Evolutionary conservation across 2,888 invertebrate species (phyloP).

Genomic region (Drosophila atripex): DNA sequence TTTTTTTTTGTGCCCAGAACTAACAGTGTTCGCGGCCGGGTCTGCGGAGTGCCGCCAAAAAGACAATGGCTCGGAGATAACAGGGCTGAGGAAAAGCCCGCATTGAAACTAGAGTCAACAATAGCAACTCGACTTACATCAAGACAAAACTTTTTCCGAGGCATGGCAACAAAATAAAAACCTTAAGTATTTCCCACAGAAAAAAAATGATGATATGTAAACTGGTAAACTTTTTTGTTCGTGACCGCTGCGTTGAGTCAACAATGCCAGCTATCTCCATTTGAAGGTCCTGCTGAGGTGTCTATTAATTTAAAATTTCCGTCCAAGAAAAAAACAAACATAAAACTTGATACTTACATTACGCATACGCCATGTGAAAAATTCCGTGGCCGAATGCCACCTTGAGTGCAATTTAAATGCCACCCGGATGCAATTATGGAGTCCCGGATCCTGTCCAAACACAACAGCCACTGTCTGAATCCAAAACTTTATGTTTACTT

Average conservation of each 20-base stretch:
- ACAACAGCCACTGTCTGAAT: constrained; percentile 38
- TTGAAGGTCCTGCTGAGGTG: constrained; percentile 20
- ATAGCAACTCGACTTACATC: constrained; percentile 50
- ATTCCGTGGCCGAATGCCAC: constrained; percentile 29
- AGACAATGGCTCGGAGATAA: constrained; percentile 66
- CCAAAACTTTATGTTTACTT: constrained; percentile 73
- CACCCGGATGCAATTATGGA: constrained; percentile 69
- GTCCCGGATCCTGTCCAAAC: constrained; percentile 60
- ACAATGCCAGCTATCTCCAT: constrained; percentile 11
- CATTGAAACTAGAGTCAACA: constrained; percentile 45
- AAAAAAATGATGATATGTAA: constrained; percentile 50
- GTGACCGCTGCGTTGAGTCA: constrained; percentile 23
- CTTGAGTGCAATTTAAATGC: constrained; percentile 67
- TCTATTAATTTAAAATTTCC: constrained; percentile 37
- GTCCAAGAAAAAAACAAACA: constrained; percentile 5
- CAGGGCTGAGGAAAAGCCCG: constrained; percentile 56
- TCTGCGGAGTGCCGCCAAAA: constrained; percentile 52
- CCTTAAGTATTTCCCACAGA: constrained; percentile 61
- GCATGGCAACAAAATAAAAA: constrained; percentile 72
- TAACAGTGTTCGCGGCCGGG: constrained; percentile 36
- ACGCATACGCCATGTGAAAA: constrained; percentile 57
- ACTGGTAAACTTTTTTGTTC: constrained; percentile 57
- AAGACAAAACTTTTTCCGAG: constrained; percentile 58
- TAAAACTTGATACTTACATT: constrained; percentile 57
- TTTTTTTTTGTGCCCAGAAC: constrained; percentile 50